phyloP scores from a whole-genome alignment of 2,888 invertebrate genomes.

The Dicyrtoma fusca region DNA sequence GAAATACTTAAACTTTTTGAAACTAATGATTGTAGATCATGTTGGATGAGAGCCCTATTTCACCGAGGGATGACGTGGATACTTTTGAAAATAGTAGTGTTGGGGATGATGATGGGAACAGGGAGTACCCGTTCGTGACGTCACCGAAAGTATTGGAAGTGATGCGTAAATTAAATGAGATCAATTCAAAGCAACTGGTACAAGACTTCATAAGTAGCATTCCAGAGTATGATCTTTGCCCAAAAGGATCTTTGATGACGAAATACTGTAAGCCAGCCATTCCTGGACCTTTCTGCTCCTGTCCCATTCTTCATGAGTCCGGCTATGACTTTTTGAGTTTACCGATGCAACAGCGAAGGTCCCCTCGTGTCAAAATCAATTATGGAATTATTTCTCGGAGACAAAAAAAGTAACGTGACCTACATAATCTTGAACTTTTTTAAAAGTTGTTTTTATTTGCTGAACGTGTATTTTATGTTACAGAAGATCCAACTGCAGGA shows the following conservation, averaged over 20 bases:
- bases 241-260: slow-evolving; percentile 16
- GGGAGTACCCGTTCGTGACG: slow-evolving; percentile 28
- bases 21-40: too few species aligned
- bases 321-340: slow-evolving; percentile 26
- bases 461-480: too few species aligned
- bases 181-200: slow-evolving; percentile 1
- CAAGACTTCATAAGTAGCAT: slow-evolving; percentile 12
- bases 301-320: slow-evolving; percentile 23
- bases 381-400: neutral
- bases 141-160: neutral
- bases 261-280: slow-evolving; percentile 14
- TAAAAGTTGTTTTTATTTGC: too few species aligned
- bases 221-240: slow-evolving; percentile 13
- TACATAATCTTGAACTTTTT: neutral
- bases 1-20: too few species aligned
- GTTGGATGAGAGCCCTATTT: too few species aligned
- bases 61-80: too few species aligned
- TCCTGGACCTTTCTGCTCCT: slow-evolving; percentile 21
- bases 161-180: slow-evolving; percentile 11
- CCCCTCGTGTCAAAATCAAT: neutral
- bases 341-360: neutral
- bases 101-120: slow-evolving; percentile 26
- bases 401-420: neutral
- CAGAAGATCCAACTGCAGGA: slow-evolving; percentile 12
- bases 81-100: slow-evolving; percentile 4